A percentile compares a stretch with the other conserved stretches of the same genome.
phyloP scores from a whole-genome alignment of 2,113 vertebrate genomes.

The Blennius ocellaris region DNA sequence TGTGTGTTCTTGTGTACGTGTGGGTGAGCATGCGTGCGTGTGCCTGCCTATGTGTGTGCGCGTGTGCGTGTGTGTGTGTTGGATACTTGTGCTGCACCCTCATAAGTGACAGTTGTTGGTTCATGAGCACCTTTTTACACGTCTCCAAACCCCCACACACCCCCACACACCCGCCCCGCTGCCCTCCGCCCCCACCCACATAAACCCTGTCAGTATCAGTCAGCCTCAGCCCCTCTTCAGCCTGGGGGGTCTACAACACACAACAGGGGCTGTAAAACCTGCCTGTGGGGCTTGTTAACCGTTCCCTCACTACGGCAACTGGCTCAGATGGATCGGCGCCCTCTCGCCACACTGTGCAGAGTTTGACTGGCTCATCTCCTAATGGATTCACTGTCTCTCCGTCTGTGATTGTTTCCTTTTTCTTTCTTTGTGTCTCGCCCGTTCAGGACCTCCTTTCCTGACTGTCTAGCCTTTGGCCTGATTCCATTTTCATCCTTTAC shows the following conservation, averaged over 20 bases:
- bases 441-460: slow-evolving; percentile 60
- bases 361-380: slow-evolving; percentile 57
- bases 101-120: slow-evolving; percentile 86
- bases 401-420: slow-evolving; percentile 65
- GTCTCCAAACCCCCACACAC: slow-evolving; percentile 43
- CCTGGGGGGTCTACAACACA: slow-evolving; percentile 80
- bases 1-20: background rate
- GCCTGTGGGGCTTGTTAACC: slow-evolving; percentile 75
- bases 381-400: slow-evolving; percentile 62
- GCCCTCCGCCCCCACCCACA: slow-evolving; percentile 54
- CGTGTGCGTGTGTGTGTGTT: background rate
- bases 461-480: slow-evolving; percentile 55
- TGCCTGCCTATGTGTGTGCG: slow-evolving; percentile 14
- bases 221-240: slow-evolving; percentile 71
- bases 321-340: slow-evolving; percentile 62
- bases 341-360: slow-evolving; percentile 31
- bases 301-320: slow-evolving; percentile 76
- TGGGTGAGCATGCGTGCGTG: slow-evolving; percentile 16
- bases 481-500: slow-evolving; percentile 46
- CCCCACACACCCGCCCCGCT: background rate
- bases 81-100: slow-evolving; percentile 8
- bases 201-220: slow-evolving; percentile 77
- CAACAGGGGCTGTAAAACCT: slow-evolving; percentile 77
- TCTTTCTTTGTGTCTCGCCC: slow-evolving; percentile 64
- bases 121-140: slow-evolving; percentile 77